These are phyloP conservation scores for Melitaea athalia DNA, from an alignment of 2,888 invertebrate genomes.

Conservation along the genomic window DNA sequence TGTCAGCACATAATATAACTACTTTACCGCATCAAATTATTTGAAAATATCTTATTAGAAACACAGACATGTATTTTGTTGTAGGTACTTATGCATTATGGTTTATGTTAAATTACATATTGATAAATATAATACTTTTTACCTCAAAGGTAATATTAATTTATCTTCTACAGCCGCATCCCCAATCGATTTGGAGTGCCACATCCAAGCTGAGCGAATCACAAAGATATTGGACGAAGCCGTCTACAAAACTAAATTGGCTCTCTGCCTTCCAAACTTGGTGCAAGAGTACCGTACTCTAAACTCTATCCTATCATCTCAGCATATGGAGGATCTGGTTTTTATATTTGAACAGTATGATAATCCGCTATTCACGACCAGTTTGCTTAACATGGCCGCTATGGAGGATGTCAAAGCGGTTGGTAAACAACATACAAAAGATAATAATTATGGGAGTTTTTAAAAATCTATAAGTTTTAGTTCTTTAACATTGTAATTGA, in stretches of 20 bases:
- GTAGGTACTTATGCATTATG: no score
- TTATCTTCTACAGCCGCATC: constrained; percentile 53
- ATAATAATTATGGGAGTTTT: neutral
- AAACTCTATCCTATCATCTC: constrained; percentile 50
- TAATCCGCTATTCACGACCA: constrained; percentile 64
- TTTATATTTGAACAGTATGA: constrained; percentile 76
- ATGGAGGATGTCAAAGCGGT: constrained; percentile 71
- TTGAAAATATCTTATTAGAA: no score
- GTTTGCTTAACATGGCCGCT: constrained; percentile 64
- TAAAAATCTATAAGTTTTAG: no score
- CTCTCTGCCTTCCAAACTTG: constrained; percentile 62
- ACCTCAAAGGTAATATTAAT: neutral
- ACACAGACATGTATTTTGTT: no score
- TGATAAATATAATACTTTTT: neutral
- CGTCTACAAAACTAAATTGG: constrained; percentile 73
- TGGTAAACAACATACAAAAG: constrained; percentile 39
- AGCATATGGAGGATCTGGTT: constrained; percentile 69
- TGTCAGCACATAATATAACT: no score
- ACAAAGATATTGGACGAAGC: constrained; percentile 76
- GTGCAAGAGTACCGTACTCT: constrained; percentile 67
- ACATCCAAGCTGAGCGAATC: constrained; percentile 80
- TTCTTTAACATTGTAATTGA: no score
- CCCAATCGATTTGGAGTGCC: constrained; percentile 76
- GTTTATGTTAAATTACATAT: no score
- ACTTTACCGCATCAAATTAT: no score